Percentiles rank a stretch among this genome's conserved stretches.
Evolutionary conservation across 2,888 invertebrate genomes (phyloP).

Genomic region (Zonitis immaculata): DNA sequence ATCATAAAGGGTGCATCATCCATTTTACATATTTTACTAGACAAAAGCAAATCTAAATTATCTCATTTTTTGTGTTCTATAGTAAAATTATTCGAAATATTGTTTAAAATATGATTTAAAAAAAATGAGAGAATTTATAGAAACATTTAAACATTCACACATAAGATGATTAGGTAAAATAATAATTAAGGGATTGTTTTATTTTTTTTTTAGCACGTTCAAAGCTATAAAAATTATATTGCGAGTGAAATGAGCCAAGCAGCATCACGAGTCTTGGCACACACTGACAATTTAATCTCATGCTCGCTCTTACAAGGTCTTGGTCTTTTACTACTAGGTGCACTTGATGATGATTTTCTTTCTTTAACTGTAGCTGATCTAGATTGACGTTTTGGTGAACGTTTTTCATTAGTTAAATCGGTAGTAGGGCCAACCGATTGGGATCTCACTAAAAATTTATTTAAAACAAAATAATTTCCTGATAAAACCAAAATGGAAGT

Average conservation of each 20-base stretch:
- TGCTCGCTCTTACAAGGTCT: constrained; percentile 62
- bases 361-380: constrained; percentile 62
- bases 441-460: constrained; percentile 54
- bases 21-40: constrained; percentile 18
- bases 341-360: constrained; percentile 60
- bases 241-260: constrained; percentile 32
- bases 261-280: constrained; percentile 49
- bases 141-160: constrained; percentile 1
- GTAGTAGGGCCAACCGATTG: constrained; percentile 65
- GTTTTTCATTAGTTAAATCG: constrained; percentile 54
- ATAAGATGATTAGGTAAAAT: constrained; percentile 17
- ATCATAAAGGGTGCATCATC: constrained; percentile 27
- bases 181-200: constrained; percentile 12
- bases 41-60: constrained; percentile 18
- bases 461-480: constrained; percentile 1
- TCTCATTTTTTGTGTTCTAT: constrained; percentile 6
- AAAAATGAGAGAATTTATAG: constrained; percentile 8
- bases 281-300: constrained; percentile 36
- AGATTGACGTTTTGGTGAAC: constrained; percentile 74
- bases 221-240: constrained; percentile 22
- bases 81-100: no score
- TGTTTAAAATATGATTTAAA: no score
- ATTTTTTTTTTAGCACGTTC: constrained; percentile 24
- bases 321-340: constrained; percentile 57
- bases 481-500: neutral